A percentile compares a stretch with the other conserved stretches of the same genome.
Evolutionary conservation across 1,140 invertebrate genomes (phyloP).

Genomic region (Drosophila arizonae): DNA sequence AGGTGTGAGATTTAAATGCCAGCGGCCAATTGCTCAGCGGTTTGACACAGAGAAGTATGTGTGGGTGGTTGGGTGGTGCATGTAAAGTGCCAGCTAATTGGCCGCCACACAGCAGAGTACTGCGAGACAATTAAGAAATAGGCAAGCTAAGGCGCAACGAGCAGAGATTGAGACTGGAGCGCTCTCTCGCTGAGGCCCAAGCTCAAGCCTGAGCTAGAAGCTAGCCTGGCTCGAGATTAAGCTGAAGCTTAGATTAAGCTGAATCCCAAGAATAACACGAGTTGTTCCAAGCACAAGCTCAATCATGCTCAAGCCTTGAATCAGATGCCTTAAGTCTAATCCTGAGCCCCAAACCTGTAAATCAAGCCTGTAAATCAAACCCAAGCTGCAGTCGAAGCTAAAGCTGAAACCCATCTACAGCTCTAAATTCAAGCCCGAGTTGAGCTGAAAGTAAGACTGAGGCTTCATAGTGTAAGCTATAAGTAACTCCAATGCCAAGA

Average conservation of each 20-base stretch:
- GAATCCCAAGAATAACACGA: too few relatives aligned
- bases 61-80: constrained; percentile 18
- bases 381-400: too few relatives aligned
- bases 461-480: too few relatives aligned
- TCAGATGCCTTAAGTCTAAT: too few relatives aligned
- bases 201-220: not conserved
- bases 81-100: constrained; percentile 51
- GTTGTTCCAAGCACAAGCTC: too few relatives aligned
- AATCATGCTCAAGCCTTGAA: too few relatives aligned
- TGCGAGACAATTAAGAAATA: constrained; percentile 44
- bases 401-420: too few relatives aligned
- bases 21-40: constrained; percentile 61
- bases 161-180: not conserved
- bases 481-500: too few relatives aligned
- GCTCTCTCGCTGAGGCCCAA: not conserved
- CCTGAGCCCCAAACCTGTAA: too few relatives aligned
- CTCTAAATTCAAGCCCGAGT: too few relatives aligned
- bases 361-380: too few relatives aligned
- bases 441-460: too few relatives aligned
- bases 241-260: not conserved
- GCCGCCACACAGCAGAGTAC: constrained; percentile 37
- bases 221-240: not conserved
- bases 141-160: not conserved
- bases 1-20: constrained; percentile 79
- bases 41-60: constrained; percentile 5